Percentiles rank a stretch among this genome's conserved stretches.
Evolutionary conservation across 2,797 vertebrate genomes (phyloP).

Genomic region (Coluber constrictor): DNA sequence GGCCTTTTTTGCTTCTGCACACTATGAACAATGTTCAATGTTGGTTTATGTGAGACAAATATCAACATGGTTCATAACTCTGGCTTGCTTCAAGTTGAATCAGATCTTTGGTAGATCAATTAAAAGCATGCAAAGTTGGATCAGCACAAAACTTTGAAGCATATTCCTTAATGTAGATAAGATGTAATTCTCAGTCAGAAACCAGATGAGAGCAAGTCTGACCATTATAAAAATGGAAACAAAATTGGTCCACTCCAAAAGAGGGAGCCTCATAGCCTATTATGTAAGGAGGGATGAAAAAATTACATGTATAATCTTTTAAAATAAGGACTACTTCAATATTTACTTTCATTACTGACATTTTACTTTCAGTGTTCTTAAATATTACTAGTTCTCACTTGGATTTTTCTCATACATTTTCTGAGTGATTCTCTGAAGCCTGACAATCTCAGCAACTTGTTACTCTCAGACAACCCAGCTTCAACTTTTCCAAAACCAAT

Average conservation of each 20-base stretch:
- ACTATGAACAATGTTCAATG: neutral
- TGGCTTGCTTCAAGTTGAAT: neutral
- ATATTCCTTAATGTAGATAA: neutral
- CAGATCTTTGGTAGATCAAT: neutral
- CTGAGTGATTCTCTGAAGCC: neutral
- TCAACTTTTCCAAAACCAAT: neutral
- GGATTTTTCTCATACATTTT: neutral
- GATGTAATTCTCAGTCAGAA: neutral
- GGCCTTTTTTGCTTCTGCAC: neutral
- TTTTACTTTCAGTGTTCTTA: neutral
- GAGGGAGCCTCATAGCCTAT: neutral
- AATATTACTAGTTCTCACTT: neutral
- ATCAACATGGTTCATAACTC: neutral
- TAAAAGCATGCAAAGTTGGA: neutral
- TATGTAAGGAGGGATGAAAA: neutral
- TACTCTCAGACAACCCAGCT: neutral
- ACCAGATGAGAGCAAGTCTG: neutral
- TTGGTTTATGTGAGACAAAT: neutral
- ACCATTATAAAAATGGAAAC: neutral
- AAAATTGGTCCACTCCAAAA: neutral
- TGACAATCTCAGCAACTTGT: neutral
- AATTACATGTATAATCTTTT: neutral
- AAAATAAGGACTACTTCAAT: neutral
- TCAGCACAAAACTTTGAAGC: neutral
- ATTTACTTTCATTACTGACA: neutral